A percentile compares a stretch with the other conserved stretches of the same genome.
Evolutionary conservation across 2,888 invertebrate genomes (phyloP).

Genomic region (Cremastinae sp.): DNA sequence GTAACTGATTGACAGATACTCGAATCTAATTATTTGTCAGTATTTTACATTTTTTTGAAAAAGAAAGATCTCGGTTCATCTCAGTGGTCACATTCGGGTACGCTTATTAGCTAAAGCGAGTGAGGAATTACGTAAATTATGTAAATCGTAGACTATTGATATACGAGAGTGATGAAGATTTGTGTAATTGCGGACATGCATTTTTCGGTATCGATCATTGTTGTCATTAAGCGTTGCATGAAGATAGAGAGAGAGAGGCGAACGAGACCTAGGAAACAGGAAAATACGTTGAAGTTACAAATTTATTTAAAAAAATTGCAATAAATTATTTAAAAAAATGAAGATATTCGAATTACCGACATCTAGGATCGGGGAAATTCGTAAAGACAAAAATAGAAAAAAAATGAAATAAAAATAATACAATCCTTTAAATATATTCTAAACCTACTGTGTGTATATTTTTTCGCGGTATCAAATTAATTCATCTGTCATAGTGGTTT

Average conservation of each 20-base stretch:
- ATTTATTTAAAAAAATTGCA: slow-evolving; percentile 3
- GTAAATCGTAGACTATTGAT: neutral
- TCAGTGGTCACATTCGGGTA: neutral
- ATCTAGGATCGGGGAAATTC: slow-evolving; percentile 20
- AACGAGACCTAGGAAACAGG: slow-evolving; percentile 2
- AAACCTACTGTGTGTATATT: slow-evolving; percentile 28
- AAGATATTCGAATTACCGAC: slow-evolving; percentile 26
- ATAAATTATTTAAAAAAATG: neutral
- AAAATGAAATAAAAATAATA: slow-evolving; percentile 25
- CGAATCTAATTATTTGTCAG: too few species aligned
- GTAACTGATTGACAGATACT: too few species aligned
- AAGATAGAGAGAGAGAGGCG: neutral
- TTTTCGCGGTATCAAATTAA: slow-evolving; percentile 23
- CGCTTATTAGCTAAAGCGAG: neutral
- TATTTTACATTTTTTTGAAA: too few species aligned
- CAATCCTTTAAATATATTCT: slow-evolving; percentile 23
- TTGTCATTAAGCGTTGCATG: slow-evolving; percentile 4
- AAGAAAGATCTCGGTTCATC: neutral
- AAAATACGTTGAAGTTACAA: slow-evolving; percentile 22
- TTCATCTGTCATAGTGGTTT: slow-evolving; percentile 15
- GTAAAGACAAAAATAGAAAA: slow-evolving; percentile 6
- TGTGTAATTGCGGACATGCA: slow-evolving; percentile 1
- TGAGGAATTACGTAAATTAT: neutral
- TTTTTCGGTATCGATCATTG: slow-evolving; percentile 14
- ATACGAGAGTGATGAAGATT: neutral